Evolutionary conservation across 2,797 vertebrate species (phyloP), one percentile per base, ranked within the genome.

Genomic region (Holocentrus rufus): DNA sequence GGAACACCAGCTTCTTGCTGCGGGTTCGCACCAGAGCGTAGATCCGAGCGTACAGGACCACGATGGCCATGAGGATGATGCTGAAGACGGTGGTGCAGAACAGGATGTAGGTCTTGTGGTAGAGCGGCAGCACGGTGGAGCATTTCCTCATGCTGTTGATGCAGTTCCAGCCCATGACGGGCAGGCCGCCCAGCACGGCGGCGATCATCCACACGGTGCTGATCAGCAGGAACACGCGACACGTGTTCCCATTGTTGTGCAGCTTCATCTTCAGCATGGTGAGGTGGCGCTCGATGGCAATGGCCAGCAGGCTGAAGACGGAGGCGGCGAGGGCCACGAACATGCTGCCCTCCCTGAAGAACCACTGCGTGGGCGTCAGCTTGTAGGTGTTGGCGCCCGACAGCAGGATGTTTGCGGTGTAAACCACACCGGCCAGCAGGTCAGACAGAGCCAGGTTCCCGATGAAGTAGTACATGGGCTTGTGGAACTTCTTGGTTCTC

Each of bases 401-500:
- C 62, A 99, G 88, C 79, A 98, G 90, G 85, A 99, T 95, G 90
- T 99, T 99, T 87, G 96, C 95, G 0, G 92, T 96, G 87, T 99
- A 99, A 36, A 96, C 97, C 31, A 95, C 93, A 0, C 97, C 98
- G 0, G 98, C 98, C 90, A 99, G 89, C 85, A 99, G 94, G 92
- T 99, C 98, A 0, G 97, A 98, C 76, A 99, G 94, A n/a, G 98
- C 98, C 90, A 99, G 91, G 89, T 99, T 99, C 39, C 97, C 97
- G 14, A 99, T 98, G 87, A 99, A 99, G 90, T 98, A 99, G 91
- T 97, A 99, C 97, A 98, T 99, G 70, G 98, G 97, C 71, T 97
- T 95, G 92, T 99, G 97, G 88, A 99, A 99, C 88, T 98, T 98
- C 95, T 98, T 98, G 91, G 97, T 99, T 85, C 96, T 96, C 97